A percentile compares a stretch with the other conserved stretches of the same genome.
These are phyloP conservation scores for Diaphora mendica DNA, from an alignment of 2,888 invertebrate genomes.

Conservation along the genomic window DNA sequence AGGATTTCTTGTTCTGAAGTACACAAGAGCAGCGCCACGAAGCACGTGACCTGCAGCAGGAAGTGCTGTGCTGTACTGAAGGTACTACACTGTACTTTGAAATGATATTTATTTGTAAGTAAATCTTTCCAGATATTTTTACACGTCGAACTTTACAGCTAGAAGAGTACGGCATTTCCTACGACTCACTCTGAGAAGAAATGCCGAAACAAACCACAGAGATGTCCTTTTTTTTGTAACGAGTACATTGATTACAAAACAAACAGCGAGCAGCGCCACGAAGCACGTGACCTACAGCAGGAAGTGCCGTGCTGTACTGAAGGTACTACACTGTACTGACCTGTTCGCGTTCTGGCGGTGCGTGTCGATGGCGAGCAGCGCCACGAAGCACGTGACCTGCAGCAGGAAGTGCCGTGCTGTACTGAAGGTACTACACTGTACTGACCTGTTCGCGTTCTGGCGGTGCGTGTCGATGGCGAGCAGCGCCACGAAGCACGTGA, in stretches of 20 bases:
- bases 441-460: conserved; percentile 86
- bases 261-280: not conserved
- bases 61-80: not conserved
- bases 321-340: conserved; percentile 41
- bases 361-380: conserved; percentile 94
- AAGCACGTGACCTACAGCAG: conserved; percentile 88
- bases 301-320: conserved; percentile 80
- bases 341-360: conserved; percentile 89
- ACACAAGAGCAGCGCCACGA: not conserved
- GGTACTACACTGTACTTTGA: not conserved
- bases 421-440: not conserved
- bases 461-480: conserved; percentile 94
- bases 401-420: conserved; percentile 90
- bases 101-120: too few relatives aligned
- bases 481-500: conserved; percentile 97
- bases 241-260: too few relatives aligned
- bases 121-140: too few relatives aligned
- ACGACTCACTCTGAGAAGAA: too few relatives aligned
- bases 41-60: not conserved
- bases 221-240: too few relatives aligned
- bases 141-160: too few relatives aligned
- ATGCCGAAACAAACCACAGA: too few relatives aligned
- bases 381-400: conserved; percentile 95
- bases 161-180: too few relatives aligned
- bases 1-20: too few relatives aligned